A percentile compares a stretch with the other conserved stretches of the same genome.
Conservation (phyloP, 2,797 vertebrate species). For the Bradypodion ventrale region DNA sequence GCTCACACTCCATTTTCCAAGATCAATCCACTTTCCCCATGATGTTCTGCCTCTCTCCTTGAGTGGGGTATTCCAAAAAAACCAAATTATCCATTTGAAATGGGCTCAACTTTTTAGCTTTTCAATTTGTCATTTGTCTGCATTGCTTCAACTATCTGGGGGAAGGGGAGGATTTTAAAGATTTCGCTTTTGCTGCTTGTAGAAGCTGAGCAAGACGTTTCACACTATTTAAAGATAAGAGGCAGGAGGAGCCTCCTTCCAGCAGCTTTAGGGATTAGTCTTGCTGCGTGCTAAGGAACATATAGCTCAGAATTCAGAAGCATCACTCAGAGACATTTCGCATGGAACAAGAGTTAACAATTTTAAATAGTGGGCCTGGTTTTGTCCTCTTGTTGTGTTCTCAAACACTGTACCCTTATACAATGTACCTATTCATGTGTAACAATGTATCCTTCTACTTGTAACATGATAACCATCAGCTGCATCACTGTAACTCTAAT, state of each 20-base stretch:
- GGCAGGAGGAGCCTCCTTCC: slow-evolving; percentile 22
- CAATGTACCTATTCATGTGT: too few relatives aligned
- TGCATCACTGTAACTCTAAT: too few relatives aligned
- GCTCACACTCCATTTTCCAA: neutral
- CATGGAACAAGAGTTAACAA: slow-evolving; percentile 27
- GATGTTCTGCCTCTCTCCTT: slow-evolving; percentile 14
- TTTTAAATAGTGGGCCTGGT: slow-evolving; percentile 34
- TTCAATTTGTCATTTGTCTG: neutral
- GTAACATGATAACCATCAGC: too few relatives aligned
- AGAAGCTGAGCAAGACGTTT: neutral
- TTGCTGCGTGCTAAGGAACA: neutral
- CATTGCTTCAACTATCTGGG: neutral
- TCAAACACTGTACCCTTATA: too few relatives aligned
- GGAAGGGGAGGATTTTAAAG: neutral
- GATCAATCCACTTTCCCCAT: rapidly evolving
- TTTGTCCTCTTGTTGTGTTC: too few relatives aligned
- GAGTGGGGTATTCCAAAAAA: slow-evolving; percentile 1
- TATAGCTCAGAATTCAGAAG: neutral
- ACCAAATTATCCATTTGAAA: slow-evolving; percentile 17
- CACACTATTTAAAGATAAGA: neutral
- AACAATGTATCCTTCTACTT: too few relatives aligned
- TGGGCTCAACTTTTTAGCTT: slow-evolving; percentile 28
- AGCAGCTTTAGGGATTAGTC: neutral
- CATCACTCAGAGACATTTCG: slow-evolving; percentile 30
- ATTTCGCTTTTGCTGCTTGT: slow-evolving; percentile 14